These are phyloP conservation scores for Platichthys stellatus DNA, from an alignment of 2,113 vertebrate species.

Conservation along the genomic window DNA sequence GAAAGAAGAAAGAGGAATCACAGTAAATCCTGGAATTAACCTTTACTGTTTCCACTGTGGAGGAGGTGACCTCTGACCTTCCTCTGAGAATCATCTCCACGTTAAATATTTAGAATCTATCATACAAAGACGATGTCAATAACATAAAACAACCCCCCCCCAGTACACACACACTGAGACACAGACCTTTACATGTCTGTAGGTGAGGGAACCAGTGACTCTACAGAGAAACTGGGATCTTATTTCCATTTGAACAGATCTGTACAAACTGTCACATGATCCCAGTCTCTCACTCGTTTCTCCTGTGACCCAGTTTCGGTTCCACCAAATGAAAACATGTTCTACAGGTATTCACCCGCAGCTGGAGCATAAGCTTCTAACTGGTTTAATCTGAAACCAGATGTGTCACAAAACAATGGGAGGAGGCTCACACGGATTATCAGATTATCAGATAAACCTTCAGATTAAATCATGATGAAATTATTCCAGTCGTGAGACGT, in stretches of 20 bases:
- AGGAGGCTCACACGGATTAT: constrained; percentile 51
- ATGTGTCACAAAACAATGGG: constrained; percentile 32
- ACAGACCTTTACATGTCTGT: too few species aligned
- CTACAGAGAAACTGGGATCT: not conserved
- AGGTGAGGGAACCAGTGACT: too few species aligned
- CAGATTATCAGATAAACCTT: constrained; percentile 47
- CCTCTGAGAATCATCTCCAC: too few species aligned
- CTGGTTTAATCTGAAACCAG: constrained; percentile 17
- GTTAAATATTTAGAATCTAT: too few species aligned
- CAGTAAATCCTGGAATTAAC: too few species aligned
- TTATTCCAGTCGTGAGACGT: too few species aligned
- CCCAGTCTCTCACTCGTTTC: not conserved
- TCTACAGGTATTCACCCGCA: not conserved
- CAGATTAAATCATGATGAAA: not conserved
- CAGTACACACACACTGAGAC: too few species aligned
- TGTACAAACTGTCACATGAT: not conserved
- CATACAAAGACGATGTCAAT: too few species aligned
- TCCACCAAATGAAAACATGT: not conserved
- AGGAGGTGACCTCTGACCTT: too few species aligned
- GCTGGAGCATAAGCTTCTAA: constrained; percentile 16
- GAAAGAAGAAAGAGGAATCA: too few species aligned
- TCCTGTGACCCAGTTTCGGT: not conserved
- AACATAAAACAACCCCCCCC: too few species aligned
- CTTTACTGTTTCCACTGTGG: too few species aligned
- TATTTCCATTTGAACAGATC: not conserved